Conservation (phyloP, 2,797 vertebrate genomes). For the Leptodactylus fallax region DNA sequence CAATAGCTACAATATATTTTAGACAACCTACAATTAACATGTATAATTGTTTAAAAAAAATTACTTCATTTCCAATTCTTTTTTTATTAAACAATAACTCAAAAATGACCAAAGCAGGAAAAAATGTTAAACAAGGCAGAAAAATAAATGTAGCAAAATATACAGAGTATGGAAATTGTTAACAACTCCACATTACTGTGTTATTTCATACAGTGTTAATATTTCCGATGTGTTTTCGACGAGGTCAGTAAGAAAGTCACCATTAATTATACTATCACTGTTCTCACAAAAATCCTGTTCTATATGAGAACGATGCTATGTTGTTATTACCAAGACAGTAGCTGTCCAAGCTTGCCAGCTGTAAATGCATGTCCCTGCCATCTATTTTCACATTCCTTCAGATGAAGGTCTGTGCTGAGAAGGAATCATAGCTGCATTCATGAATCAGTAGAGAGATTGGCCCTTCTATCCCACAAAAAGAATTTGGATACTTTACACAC, state of each 20-base stretch:
- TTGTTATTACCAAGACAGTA: slow-evolving; percentile 19
- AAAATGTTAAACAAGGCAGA: not conserved
- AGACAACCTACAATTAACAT: too few species aligned
- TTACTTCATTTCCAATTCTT: not conserved
- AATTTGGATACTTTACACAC: not conserved
- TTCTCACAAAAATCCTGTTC: slow-evolving; percentile 17
- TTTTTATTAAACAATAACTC: not conserved
- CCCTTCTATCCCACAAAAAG: not conserved
- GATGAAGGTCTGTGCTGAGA: too few species aligned
- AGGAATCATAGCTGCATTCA: not conserved
- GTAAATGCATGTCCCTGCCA: slow-evolving; percentile 29
- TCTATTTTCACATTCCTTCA: slow-evolving; percentile 43
- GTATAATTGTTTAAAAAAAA: too few species aligned
- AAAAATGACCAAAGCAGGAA: not conserved
- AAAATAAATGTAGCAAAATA: not conserved
- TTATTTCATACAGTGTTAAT: not conserved
- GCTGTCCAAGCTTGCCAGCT: slow-evolving; percentile 47
- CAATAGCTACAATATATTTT: too few species aligned
- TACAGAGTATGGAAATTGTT: not conserved
- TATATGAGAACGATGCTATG: not conserved
- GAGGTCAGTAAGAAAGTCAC: slow-evolving; percentile 37
- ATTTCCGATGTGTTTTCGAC: slow-evolving; percentile 10
- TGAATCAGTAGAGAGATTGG: not conserved
- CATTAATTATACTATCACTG: slow-evolving; percentile 35
- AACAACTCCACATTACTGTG: not conserved